Base-by-base conservation (phyloP, 2,113 vertebrate species). In the Halcyon senegalensis region DNA sequence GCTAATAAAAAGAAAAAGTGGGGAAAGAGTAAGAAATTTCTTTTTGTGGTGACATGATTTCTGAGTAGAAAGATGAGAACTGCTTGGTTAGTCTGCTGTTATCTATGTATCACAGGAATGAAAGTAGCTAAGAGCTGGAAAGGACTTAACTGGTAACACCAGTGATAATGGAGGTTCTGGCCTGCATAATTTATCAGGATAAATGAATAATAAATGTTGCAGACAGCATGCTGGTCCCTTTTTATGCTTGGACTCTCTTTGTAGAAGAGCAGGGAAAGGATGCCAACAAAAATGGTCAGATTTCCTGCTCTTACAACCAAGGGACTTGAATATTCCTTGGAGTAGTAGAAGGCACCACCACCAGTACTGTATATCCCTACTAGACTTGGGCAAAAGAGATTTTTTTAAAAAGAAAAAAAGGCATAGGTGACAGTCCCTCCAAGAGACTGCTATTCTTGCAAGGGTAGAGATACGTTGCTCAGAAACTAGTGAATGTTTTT, bases 111-210 rank as follows among this genome's bases (percentile, higher is more conserved):
- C 79, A 88, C 44, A 79, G 53, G 91, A 96, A 48, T 51, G 11
- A 85, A 93, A 88, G 43, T 48, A 85, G 53, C 33, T 76, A 43
- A 86, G 46, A 86, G 50, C 50, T 89, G 51, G 63, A 51, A 80
- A 78, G 46, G 59, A 67, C 41, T 48, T 76, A 70, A 87, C 64
- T 74, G 76, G 20, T 94, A 91, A 79, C 44, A 8, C 16, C 41
- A 50, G 60, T 74, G 41, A 84, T 89, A 93, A 95, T 89, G 84
- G 80, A 62, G 14, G 48, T 27, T 77, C 27, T 62, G 21, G 24
- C 28, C 66, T 96, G 33, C 84, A 94, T 94, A 95, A 94, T 96
- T 92, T 81, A 91, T 84, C 31, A 81, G 41, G 59, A 69, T 62
- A 86, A 87, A 79, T 85, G 7, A 85, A 88, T 91, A 81, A 95